These are phyloP conservation scores for Archips xylosteana DNA, from an alignment of 2,888 invertebrate genomes.

Conservation along the genomic window DNA sequence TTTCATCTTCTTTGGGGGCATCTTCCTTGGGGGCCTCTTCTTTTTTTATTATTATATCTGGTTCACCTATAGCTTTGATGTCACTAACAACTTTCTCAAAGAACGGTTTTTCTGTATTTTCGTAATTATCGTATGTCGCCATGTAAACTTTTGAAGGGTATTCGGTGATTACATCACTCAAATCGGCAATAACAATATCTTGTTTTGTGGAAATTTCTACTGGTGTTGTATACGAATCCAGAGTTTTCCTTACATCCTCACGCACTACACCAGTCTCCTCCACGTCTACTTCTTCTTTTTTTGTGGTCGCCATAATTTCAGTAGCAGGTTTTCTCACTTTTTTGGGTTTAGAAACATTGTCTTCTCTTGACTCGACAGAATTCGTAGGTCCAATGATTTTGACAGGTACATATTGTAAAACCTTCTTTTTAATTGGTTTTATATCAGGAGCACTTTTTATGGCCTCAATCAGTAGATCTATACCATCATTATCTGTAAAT, in stretches of 20 bases:
- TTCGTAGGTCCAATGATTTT: slow-evolving; percentile 16
- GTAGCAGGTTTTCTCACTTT: neutral
- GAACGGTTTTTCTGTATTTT: slow-evolving; percentile 15
- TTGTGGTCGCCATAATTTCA: neutral
- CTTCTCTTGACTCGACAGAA: slow-evolving; percentile 37
- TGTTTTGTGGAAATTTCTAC: neutral
- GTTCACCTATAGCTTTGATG: slow-evolving; percentile 7
- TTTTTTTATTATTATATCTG: slow-evolving; percentile 9
- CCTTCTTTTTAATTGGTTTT: slow-evolving; percentile 60
- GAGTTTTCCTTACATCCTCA: neutral
- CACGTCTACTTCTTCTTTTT: neutral
- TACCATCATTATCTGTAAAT: slow-evolving; percentile 69
- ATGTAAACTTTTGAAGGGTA: slow-evolving; percentile 36
- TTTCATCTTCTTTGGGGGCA: neutral
- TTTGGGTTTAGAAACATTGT: slow-evolving; percentile 38
- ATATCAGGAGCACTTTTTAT: slow-evolving; percentile 74
- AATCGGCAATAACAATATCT: slow-evolving; percentile 3
- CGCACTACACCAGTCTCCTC: neutral
- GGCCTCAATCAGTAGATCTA: slow-evolving; percentile 72
- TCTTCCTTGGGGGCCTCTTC: neutral
- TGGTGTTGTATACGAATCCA: neutral
- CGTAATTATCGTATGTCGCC: slow-evolving; percentile 19
- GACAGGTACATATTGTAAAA: slow-evolving; percentile 46
- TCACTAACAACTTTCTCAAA: slow-evolving; percentile 46
- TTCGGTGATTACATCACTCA: slow-evolving; percentile 24